Conservation (phyloP, 1,140 invertebrate genomes). For the Pogonognathellus flavescens region DNA sequence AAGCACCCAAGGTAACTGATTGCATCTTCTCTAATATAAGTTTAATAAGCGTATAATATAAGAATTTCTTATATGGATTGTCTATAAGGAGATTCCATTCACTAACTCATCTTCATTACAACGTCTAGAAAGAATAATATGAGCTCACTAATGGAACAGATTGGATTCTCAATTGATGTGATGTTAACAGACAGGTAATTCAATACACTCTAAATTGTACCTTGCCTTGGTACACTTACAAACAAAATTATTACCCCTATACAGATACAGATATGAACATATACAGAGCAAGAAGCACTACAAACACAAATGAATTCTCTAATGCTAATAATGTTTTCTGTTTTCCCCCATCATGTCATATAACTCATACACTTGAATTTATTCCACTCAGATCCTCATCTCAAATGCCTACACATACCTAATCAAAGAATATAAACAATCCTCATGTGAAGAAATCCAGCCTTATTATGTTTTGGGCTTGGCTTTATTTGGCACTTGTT, state of each 20-base stretch:
- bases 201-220: not conserved
- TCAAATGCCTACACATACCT: too few relatives aligned
- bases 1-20: not conserved
- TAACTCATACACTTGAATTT: not conserved
- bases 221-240: too few relatives aligned
- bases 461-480: conserved; percentile 43
- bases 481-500: conserved; percentile 49
- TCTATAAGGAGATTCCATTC: not conserved
- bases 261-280: conserved; percentile 8
- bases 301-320: conserved; percentile 1
- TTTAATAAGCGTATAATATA: not conserved
- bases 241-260: not conserved
- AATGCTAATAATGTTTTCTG: conserved; percentile 12
- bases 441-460: conserved; percentile 4
- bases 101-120: not conserved
- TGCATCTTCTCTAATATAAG: not conserved
- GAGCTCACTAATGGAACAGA: conserved; percentile 3
- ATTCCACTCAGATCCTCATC: too few relatives aligned
- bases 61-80: not conserved
- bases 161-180: conserved; percentile 12
- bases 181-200: conserved; percentile 21
- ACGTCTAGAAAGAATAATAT: not conserved
- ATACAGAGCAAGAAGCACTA: not conserved
- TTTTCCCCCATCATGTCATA: not conserved
- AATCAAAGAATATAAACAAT: too few relatives aligned